These are phyloP conservation scores for Ostrea edulis DNA, from an alignment of 1,140 invertebrate species.

Conservation along the genomic window DNA sequence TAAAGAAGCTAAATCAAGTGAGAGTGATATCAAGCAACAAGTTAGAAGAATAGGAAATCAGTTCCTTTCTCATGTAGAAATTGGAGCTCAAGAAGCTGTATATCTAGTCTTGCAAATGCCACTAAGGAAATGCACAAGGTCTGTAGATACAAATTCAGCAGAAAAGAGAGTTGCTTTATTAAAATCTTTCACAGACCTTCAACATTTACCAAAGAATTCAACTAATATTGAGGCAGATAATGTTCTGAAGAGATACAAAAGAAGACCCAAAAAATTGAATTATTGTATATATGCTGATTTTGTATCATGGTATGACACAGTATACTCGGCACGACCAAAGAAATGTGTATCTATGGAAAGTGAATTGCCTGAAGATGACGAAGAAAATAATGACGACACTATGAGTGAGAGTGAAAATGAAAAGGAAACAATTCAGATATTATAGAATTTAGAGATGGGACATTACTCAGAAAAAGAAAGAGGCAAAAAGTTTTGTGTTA, in stretches of 20 bases:
- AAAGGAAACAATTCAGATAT: neutral
- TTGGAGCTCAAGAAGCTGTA: slow-evolving; percentile 36
- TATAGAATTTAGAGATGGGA: neutral
- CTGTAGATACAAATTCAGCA: neutral
- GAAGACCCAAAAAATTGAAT: slow-evolving; percentile 16
- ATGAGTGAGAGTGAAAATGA: neutral
- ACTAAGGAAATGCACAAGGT: neutral
- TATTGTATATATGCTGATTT: slow-evolving; percentile 53
- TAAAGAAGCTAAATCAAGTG: too few relatives aligned
- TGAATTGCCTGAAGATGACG: slow-evolving; percentile 23
- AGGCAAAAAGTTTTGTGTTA: slow-evolving; percentile 40
- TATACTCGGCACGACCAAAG: neutral
- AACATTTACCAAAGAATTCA: neutral
- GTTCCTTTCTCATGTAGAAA: slow-evolving; percentile 40
- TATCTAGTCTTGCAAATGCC: slow-evolving; percentile 43
- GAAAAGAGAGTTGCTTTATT: neutral
- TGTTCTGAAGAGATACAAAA: neutral
- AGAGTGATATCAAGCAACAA: too few relatives aligned
- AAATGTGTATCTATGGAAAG: neutral
- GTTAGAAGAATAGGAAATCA: slow-evolving; percentile 52
- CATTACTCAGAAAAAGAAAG: slow-evolving; percentile 41
- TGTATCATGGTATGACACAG: slow-evolving; percentile 19
- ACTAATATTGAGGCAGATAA: neutral
- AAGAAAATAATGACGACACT: slow-evolving; percentile 23
- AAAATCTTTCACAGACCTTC: neutral